Base-by-base conservation (phyloP, 1,140 invertebrate species). In the Sweltsa coloradensis region DNA sequence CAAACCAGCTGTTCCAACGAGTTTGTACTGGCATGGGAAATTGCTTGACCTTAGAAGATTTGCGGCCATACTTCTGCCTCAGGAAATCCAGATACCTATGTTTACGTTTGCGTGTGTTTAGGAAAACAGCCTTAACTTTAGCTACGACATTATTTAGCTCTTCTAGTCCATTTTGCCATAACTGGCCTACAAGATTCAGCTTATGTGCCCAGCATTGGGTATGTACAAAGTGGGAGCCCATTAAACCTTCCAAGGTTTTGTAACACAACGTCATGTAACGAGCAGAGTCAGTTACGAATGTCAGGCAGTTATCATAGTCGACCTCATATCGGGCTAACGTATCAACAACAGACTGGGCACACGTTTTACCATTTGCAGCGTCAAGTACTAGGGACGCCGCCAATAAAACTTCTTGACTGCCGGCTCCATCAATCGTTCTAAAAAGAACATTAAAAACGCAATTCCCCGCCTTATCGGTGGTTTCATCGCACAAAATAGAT, bases 1-100 rank as follows among this genome's bases (percentile, higher is more conserved):
- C 36, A 11, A 37, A 37, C 36, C 36, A 37, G 5, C 16, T 37
- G 36, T 37, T 37, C 36, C n/a, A 37, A 7, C 36, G 5, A 19
- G 36, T 37, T 5, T 19, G 5, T n/a, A 37, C 36, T 37, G 36
- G 36, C 36, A 37, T 37, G 7, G n/a, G 36, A 22, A 37, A 37
- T 22, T 19, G n/a, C 11, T 37, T 37, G 4, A 37, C n/a, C 4
- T n/a, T n/a, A n/a, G 36, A 5, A 22, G 16, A 16, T 37, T 37
- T 3, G 18, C 23, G 18, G 18, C n/a, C 23, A 19, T 37, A 22
- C 23, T 37, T 37, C 36, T 37, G 5, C 5, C 5, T 7, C 18
- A 37, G 36, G 23, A 37, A 37, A 19, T 3, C 11, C 5, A 37
- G 36, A 22, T 37, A 37, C 23, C 16, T 22, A n/a, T 37, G 36